A percentile compares a stretch with the other conserved stretches of the same genome.
These are phyloP conservation scores for Cairina moschata DNA, from an alignment of 2,113 vertebrate species.

Conservation along the genomic window DNA sequence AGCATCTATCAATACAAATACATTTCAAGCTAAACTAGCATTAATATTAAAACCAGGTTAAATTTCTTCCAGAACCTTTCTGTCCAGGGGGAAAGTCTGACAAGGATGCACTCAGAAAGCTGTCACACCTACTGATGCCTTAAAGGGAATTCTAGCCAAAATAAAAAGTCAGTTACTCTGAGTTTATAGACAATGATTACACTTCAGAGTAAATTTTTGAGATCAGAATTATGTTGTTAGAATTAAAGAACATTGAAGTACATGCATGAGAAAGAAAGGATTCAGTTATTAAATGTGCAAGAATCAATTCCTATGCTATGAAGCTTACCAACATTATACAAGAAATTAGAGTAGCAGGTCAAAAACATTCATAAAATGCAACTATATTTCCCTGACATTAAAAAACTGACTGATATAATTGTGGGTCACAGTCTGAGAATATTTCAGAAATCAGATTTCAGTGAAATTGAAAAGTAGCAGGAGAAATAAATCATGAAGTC, in stretches of 20 bases:
- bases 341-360: background rate
- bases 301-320: background rate
- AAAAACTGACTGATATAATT: background rate
- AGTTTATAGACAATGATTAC: background rate
- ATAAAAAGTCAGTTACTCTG: background rate
- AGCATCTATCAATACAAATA: background rate
- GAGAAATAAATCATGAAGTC: background rate
- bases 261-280: background rate
- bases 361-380: background rate
- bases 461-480: background rate
- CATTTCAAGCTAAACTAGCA: background rate
- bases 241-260: background rate
- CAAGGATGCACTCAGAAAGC: background rate
- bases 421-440: background rate
- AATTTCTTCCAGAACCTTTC: slow-evolving; percentile 1
- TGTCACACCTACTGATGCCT: background rate
- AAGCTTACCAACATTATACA: background rate
- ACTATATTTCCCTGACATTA: background rate
- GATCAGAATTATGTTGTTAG: background rate
- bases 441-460: background rate
- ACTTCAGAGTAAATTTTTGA: background rate
- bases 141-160: background rate
- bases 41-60: slow-evolving; percentile 6
- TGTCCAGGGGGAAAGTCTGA: background rate
- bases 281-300: background rate